Evolutionary conservation across 2,113 vertebrate species (phyloP).

Genomic region (Lagopus leucura): DNA sequence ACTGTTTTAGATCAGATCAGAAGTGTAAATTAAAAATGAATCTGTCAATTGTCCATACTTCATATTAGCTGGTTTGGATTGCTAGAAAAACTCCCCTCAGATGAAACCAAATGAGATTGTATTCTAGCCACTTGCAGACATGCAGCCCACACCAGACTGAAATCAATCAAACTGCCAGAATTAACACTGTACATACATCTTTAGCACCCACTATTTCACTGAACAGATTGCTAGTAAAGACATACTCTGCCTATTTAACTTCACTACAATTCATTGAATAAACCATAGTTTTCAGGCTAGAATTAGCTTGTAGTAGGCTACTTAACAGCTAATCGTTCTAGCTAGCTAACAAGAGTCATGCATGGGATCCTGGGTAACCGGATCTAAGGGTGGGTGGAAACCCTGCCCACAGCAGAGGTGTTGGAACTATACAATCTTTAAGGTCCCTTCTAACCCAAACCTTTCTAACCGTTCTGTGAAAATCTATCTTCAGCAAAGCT

Average conservation of each 20-base stretch:
- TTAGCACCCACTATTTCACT: neutral
- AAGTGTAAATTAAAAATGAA: neutral
- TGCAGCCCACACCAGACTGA: neutral
- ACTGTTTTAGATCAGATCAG: neutral
- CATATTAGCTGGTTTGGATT: neutral
- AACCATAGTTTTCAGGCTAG: neutral
- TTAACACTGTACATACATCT: neutral
- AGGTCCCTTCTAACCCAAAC: neutral
- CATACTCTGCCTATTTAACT: neutral
- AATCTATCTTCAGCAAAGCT: neutral
- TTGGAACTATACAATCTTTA: neutral
- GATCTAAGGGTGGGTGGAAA: neutral
- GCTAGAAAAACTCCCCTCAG: neutral
- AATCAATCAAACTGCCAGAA: neutral
- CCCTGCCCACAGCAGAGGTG: neutral
- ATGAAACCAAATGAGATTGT: neutral
- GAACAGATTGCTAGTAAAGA: neutral
- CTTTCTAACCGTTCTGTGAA: neutral
- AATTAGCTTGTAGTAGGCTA: neutral
- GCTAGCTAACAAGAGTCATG: neutral
- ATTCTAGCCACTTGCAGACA: neutral
- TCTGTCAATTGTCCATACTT: neutral
- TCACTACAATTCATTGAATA: neutral
- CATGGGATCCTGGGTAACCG: neutral
- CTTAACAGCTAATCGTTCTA: neutral